phyloP scores from a whole-genome alignment of 2,113 vertebrate genomes.

The Macquaria australasica region DNA sequence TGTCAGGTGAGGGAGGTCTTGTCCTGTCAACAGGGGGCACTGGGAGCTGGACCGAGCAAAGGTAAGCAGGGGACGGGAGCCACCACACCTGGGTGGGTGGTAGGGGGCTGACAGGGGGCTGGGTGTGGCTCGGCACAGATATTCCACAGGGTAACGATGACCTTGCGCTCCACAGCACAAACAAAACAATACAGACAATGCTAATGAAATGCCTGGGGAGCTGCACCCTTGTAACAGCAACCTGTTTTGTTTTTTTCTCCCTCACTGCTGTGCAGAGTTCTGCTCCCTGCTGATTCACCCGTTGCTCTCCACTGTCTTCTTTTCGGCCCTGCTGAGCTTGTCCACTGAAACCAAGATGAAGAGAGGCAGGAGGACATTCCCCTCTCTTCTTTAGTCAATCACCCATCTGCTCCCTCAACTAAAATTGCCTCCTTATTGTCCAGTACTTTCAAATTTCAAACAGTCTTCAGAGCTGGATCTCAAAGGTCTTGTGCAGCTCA shows the following conservation, averaged over 20 bases:
- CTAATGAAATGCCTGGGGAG: constrained; percentile 64
- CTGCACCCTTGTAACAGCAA: constrained; percentile 20
- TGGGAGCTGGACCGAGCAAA: constrained; percentile 47
- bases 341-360: constrained; percentile 50
- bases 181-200: constrained; percentile 65
- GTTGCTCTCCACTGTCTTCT: constrained; percentile 17
- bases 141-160: constrained; percentile 54
- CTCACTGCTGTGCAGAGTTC: constrained; percentile 12
- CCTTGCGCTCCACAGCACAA: constrained; percentile 53
- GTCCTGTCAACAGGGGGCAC: constrained; percentile 62
- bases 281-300: constrained; percentile 46
- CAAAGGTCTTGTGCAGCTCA: constrained; percentile 98
- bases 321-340: constrained; percentile 28
- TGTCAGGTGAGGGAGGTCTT: constrained; percentile 50
- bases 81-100: constrained; percentile 2
- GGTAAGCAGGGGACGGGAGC: constrained; percentile 7
- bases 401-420: constrained; percentile 5
- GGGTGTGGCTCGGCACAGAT: constrained; percentile 36
- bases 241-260: constrained; percentile 13
- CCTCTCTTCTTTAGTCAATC: constrained; percentile 46
- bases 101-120: not conserved
- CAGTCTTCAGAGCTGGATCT: constrained; percentile 94
- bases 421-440: constrained; percentile 12
- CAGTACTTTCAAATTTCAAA: constrained; percentile 40
- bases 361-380: constrained; percentile 31